Conservation (phyloP, 2,113 vertebrate species). For the Onychostoma macrolepis region DNA sequence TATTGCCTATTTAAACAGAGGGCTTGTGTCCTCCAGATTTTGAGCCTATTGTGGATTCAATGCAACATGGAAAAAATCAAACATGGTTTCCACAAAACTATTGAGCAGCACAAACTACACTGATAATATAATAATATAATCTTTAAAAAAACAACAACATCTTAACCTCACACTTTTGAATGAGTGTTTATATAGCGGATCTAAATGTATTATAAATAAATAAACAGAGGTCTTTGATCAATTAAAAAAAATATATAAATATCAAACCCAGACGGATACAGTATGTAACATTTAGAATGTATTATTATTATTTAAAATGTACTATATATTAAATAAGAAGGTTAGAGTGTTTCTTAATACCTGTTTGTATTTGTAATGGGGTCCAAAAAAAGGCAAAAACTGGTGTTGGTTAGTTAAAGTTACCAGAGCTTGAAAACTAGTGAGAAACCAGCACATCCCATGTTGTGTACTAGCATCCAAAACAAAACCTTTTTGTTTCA, state of each 20-base stretch:
- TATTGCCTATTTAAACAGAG: not conserved
- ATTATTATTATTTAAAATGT: not conserved
- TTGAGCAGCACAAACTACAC: not conserved
- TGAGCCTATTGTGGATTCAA: not conserved
- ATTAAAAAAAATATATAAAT: no score
- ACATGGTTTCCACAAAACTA: no score
- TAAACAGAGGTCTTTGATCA: no score
- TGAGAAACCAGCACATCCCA: not conserved
- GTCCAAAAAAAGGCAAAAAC: not conserved
- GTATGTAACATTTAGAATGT: no score
- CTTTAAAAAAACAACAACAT: not conserved
- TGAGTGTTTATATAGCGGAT: not conserved
- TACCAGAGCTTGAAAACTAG: no score
- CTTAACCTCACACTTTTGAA: not conserved
- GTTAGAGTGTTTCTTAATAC: not conserved
- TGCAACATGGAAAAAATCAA: no score
- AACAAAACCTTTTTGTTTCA: not conserved
- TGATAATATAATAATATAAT: not conserved
- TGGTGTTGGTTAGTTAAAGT: not conserved
- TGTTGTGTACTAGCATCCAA: not conserved
- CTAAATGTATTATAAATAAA: not conserved
- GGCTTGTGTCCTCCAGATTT: not conserved
- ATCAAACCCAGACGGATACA: no score
- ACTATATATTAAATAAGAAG: not conserved
- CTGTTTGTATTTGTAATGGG: not conserved